Conservation (phyloP, 2,113 vertebrate genomes). For the Seriola rivoliana region DNA sequence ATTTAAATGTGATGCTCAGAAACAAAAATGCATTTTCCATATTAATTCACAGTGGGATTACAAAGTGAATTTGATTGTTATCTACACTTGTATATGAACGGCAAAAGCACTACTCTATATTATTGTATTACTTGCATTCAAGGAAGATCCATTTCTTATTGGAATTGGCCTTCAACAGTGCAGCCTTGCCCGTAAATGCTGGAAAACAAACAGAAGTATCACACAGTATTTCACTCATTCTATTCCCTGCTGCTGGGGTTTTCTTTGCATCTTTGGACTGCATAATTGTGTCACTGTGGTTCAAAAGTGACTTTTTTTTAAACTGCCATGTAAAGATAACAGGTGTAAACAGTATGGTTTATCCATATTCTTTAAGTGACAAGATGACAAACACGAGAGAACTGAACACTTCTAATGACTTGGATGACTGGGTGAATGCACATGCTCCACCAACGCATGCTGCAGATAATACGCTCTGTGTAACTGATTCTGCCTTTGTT, state of each 20-base stretch:
- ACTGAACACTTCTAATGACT: constrained; percentile 28
- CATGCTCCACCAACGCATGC: not conserved
- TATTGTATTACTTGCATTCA: not conserved
- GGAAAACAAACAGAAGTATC: constrained; percentile 2
- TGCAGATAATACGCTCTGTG: constrained; percentile 40
- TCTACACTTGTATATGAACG: not conserved
- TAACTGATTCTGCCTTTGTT: constrained; percentile 56
- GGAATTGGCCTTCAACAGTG: constrained; percentile 47
- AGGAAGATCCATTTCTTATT: constrained; percentile 14
- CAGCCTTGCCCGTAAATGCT: constrained; percentile 17
- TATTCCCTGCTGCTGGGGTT: constrained; percentile 15
- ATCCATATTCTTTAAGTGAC: constrained; percentile 25
- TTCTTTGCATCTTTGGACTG: constrained; percentile 22
- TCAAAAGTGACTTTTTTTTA: constrained; percentile 24
- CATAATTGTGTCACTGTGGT: constrained; percentile 14
- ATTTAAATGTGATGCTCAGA: not conserved
- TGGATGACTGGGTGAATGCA: constrained; percentile 27
- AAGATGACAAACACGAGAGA: constrained; percentile 24
- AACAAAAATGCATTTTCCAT: not conserved
- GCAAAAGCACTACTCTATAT: not conserved
- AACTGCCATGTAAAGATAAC: constrained; percentile 32
- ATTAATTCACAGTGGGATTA: not conserved
- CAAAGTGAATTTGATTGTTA: not conserved
- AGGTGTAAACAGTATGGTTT: constrained; percentile 11
- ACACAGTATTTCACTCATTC: constrained; percentile 32